Conservation (phyloP, 2,888 invertebrate genomes). For the Pollenia labialis region DNA sequence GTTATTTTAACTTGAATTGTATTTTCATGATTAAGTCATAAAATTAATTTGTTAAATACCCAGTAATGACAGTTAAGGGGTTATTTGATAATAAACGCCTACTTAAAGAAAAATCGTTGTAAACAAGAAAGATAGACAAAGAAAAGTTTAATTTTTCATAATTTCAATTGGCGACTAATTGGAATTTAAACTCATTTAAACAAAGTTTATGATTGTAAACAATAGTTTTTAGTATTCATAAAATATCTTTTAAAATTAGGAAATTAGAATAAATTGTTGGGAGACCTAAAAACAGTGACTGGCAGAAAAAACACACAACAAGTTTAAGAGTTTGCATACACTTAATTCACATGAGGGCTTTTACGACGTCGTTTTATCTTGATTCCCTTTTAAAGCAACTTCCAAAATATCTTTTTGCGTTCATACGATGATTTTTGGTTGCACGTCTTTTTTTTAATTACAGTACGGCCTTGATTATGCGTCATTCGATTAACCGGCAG, state of each 20-base stretch:
- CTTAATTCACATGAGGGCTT: no score
- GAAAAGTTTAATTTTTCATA: slow-evolving; percentile 1
- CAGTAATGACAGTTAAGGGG: slow-evolving; percentile 10
- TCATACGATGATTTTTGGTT: no score
- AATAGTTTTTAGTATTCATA: background rate
- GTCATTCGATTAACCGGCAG: no score
- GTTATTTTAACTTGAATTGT: slow-evolving; percentile 4
- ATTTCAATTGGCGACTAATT: slow-evolving; percentile 3
- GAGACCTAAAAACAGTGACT: background rate
- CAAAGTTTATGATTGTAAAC: background rate
- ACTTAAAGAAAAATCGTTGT: background rate
- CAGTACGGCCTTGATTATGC: no score
- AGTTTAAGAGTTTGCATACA: no score
- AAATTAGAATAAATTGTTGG: background rate
- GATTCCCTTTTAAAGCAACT: no score
- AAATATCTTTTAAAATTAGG: background rate
- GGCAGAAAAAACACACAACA: no score
- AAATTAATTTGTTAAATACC: background rate
- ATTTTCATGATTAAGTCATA: slow-evolving; percentile 12
- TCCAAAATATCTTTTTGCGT: no score
- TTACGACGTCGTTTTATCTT: no score
- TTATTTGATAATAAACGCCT: slow-evolving; percentile 24
- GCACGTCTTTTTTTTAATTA: no score
- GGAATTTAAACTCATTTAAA: background rate
- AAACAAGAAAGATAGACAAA: background rate